A percentile compares a stretch with the other conserved stretches of the same genome.
phyloP scores from a whole-genome alignment of 2,888 invertebrate genomes.

The Drosophila rubida region DNA sequence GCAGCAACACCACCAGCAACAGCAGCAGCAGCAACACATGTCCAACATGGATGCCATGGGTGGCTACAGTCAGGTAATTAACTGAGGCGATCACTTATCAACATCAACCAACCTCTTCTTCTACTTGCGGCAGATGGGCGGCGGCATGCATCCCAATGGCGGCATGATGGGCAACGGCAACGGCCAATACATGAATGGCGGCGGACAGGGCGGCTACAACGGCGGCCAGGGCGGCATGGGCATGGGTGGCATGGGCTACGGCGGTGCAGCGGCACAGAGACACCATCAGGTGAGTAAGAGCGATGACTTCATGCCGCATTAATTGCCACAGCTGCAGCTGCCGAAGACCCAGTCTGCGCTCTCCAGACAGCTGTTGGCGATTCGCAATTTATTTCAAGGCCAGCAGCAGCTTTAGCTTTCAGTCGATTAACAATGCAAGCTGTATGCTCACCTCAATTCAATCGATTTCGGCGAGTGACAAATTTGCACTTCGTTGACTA shows the following conservation, averaged over 20 bases:
- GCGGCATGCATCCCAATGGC: slow-evolving; percentile 82
- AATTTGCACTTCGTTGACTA: slow-evolving; percentile 14
- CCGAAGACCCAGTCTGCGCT: slow-evolving; percentile 1
- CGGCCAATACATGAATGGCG: slow-evolving; percentile 83
- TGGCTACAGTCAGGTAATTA: slow-evolving; percentile 83
- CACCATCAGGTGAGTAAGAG: slow-evolving; percentile 84
- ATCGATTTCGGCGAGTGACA: slow-evolving; percentile 23
- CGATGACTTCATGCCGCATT: slow-evolving; percentile 39
- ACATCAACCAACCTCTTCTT: background rate
- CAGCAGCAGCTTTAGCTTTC: slow-evolving; percentile 37
- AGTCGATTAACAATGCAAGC: slow-evolving; percentile 1
- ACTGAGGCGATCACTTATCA: background rate
- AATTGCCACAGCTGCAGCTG: slow-evolving; percentile 7
- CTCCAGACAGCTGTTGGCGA: slow-evolving; percentile 16
- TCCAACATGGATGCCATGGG: slow-evolving; percentile 84
- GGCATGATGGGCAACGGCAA: slow-evolving; percentile 76
- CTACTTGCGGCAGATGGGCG: slow-evolving; percentile 78
- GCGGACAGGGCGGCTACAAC: slow-evolving; percentile 71
- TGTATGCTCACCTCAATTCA: slow-evolving; percentile 13
- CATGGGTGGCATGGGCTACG: slow-evolving; percentile 81
- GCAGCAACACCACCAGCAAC: slow-evolving; percentile 70
- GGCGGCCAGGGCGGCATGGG: slow-evolving; percentile 76
- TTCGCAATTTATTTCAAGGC: slow-evolving; percentile 48
- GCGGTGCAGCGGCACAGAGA: slow-evolving; percentile 76
- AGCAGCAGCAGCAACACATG: slow-evolving; percentile 73